Evolutionary conservation across 2,113 vertebrate genomes (phyloP).

Genomic region (Pollimyrus isidori): DNA sequence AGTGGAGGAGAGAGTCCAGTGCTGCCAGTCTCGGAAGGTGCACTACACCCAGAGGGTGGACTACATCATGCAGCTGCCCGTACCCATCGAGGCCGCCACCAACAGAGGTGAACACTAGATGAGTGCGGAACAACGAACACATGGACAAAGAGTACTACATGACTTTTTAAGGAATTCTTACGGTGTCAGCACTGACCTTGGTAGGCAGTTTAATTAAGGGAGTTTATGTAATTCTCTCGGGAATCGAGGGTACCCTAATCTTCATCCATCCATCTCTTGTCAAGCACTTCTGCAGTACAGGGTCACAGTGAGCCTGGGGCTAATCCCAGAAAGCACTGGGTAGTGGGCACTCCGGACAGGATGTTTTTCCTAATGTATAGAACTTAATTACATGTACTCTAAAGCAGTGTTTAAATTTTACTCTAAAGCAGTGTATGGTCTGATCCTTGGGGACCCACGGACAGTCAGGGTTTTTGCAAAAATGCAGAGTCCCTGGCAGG

Average conservation of each 20-base stretch:
- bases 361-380: not conserved
- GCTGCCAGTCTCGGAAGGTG: slow-evolving; percentile 89
- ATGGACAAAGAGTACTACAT: not conserved
- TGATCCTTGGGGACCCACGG: not conserved
- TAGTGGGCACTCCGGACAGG: not conserved
- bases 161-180: not conserved
- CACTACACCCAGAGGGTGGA: slow-evolving; percentile 85
- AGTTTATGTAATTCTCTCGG: not conserved
- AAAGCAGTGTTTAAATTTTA: not conserved
- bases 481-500: not conserved
- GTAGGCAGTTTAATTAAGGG: not conserved
- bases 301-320: not conserved
- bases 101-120: slow-evolving; percentile 75
- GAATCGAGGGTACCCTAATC: not conserved
- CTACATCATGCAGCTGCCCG: slow-evolving; percentile 87
- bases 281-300: not conserved
- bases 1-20: slow-evolving; percentile 90
- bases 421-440: not conserved
- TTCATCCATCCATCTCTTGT: not conserved
- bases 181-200: not conserved
- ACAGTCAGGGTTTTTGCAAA: not conserved
- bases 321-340: not conserved
- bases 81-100: slow-evolving; percentile 79
- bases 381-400: not conserved
- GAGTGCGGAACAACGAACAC: not conserved